Conservation (phyloP, 1,140 invertebrate genomes). For the Rhopalosiphum padi region DNA sequence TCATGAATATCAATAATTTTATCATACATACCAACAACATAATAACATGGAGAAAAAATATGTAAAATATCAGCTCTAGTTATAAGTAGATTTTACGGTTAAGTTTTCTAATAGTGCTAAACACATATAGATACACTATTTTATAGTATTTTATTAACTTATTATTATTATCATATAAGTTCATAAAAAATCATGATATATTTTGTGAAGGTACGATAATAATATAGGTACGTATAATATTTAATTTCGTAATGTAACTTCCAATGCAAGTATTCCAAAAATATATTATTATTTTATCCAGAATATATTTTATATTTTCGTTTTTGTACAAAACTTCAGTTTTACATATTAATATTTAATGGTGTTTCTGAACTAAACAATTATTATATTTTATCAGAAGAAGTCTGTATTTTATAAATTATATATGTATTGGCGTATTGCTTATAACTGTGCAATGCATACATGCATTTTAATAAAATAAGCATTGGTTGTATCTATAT, state of each 20-base stretch:
- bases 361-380: background rate
- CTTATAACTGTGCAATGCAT: background rate
- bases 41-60: background rate
- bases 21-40: background rate
- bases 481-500: background rate
- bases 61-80: background rate
- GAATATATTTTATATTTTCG: background rate
- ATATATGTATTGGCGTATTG: background rate
- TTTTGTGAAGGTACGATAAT: background rate
- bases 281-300: background rate
- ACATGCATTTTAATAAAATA: background rate
- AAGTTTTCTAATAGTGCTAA: no score
- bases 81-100: background rate
- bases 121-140: background rate
- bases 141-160: background rate
- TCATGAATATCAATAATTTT: background rate
- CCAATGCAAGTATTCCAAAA: background rate
- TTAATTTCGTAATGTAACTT: background rate
- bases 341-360: background rate
- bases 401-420: background rate
- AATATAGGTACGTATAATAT: background rate
- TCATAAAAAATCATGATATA: background rate
- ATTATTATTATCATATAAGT: background rate
- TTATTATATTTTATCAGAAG: background rate
- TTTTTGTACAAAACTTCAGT: background rate